These are phyloP conservation scores for Anoplopoma fimbria DNA, from an alignment of 2,113 vertebrate genomes.

Conservation along the genomic window DNA sequence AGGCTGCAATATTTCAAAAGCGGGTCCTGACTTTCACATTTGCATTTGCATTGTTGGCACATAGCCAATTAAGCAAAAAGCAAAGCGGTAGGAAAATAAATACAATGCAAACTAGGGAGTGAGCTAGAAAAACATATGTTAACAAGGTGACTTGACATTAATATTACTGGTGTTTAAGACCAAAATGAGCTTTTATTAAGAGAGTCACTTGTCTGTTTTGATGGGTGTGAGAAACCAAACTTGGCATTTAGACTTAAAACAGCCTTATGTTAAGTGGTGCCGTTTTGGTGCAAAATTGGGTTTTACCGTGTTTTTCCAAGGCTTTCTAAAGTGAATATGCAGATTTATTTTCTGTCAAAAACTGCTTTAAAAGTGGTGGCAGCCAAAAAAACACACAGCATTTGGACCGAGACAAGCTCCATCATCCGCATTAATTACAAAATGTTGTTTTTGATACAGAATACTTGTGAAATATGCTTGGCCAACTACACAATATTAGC, in stretches of 20 bases:
- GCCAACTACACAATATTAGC: not conserved
- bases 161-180: not conserved
- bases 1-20: not conserved
- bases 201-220: not conserved
- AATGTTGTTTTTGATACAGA: not conserved
- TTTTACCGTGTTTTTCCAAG: not conserved
- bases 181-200: too few relatives aligned
- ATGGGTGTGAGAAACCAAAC: not conserved
- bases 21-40: not conserved
- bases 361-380: not conserved
- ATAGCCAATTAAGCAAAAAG: slow-evolving; percentile 26
- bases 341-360: not conserved
- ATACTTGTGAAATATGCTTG: not conserved
- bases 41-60: not conserved
- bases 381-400: not conserved
- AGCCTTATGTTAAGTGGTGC: not conserved
- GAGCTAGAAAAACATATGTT: not conserved
- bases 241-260: not conserved
- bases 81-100: not conserved
- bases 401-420: not conserved
- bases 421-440: not conserved
- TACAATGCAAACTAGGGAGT: not conserved
- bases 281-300: not conserved
- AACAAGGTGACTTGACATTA: not conserved
- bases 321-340: not conserved